Base-by-base conservation (phyloP, 1,140 invertebrate genomes). In the Meloidogyne hapla region DNA sequence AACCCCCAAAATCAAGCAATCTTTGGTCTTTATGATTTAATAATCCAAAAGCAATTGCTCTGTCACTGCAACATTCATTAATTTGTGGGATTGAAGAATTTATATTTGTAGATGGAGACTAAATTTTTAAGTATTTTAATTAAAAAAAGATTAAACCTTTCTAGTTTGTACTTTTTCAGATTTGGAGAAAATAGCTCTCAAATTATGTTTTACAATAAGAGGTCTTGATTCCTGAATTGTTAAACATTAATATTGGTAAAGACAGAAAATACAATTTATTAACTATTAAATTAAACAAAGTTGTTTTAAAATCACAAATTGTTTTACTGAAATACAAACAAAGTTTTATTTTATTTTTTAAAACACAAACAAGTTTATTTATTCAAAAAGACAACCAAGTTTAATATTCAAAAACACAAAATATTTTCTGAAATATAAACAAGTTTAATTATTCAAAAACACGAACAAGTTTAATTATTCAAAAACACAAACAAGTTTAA, bases 1-100 rank as follows among this genome's bases (percentile, higher is more conserved):
- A 42, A 73, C 71, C 71, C n/a, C 71, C 71, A 73, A 61, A 73
- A 33, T 73, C 71, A 23, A 73, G 23, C 21, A 73, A 64, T 23
- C 71, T 42, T 38, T 64, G 71, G 23, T 73, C 71, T 21, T 73
- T 73, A 38, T 73, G 71, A 63, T 73, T 73, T 56, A 73, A 63
- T 38, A 63, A 25, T 61, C 40, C 56, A 33, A 73, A 73, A 63
- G 71, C 71, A 33, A 73, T 38, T 64, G 71, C 71, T 6, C 56
- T 12, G 21, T 73, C 71, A 33, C 71, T 73, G 48, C 71, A 73
- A 33, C 71, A 73, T 8, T 23, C 40, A 64, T 42, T 38, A 61
- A 70, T 6, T 63, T 69, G 67, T 13, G 12, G 1, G 21, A 23
- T 26, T 4, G 23, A 18, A 26, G 23, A 56, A 56, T 33, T 69